phyloP scores from a whole-genome alignment of 2,888 invertebrate genomes.

The Diaperis boleti region DNA sequence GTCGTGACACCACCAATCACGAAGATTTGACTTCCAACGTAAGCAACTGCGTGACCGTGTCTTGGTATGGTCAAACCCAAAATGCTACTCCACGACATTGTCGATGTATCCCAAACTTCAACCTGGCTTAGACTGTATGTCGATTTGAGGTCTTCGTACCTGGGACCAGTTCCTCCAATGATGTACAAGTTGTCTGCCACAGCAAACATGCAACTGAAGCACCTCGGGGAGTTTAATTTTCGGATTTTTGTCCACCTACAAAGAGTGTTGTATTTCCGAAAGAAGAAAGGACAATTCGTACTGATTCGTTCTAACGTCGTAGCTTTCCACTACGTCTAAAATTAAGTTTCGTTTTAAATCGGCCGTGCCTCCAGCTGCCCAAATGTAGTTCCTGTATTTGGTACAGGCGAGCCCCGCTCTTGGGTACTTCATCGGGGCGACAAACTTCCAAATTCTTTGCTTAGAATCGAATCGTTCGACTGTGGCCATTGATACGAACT shows the following conservation, averaged over 20 bases:
- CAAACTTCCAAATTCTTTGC: constrained; percentile 71
- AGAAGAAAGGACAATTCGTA: neutral
- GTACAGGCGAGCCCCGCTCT: constrained; percentile 74
- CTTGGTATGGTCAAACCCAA: constrained; percentile 75
- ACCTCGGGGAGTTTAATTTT: constrained; percentile 70
- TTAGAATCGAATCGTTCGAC: constrained; percentile 74
- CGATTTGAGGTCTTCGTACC: constrained; percentile 45
- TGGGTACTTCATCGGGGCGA: constrained; percentile 71
- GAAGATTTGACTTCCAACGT: constrained; percentile 74
- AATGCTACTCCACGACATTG: constrained; percentile 70
- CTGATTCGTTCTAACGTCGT: constrained; percentile 67
- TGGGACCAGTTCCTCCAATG: constrained; percentile 75
- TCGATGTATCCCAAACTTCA: constrained; percentile 73
- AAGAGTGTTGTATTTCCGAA: constrained; percentile 15
- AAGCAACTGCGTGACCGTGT: constrained; percentile 75
- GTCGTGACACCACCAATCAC: constrained; percentile 78
- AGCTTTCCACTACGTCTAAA: constrained; percentile 74
- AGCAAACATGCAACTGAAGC: constrained; percentile 68
- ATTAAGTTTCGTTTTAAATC: constrained; percentile 70
- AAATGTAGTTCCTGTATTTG: constrained; percentile 75
- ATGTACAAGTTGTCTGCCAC: constrained; percentile 74
- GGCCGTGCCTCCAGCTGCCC: constrained; percentile 78
- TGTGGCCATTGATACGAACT: constrained; percentile 66
- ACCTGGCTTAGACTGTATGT: constrained; percentile 72
- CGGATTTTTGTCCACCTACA: constrained; percentile 72